phyloP scores from a whole-genome alignment of 2,797 vertebrate genomes.

The Poeciliopsis presidionis region DNA sequence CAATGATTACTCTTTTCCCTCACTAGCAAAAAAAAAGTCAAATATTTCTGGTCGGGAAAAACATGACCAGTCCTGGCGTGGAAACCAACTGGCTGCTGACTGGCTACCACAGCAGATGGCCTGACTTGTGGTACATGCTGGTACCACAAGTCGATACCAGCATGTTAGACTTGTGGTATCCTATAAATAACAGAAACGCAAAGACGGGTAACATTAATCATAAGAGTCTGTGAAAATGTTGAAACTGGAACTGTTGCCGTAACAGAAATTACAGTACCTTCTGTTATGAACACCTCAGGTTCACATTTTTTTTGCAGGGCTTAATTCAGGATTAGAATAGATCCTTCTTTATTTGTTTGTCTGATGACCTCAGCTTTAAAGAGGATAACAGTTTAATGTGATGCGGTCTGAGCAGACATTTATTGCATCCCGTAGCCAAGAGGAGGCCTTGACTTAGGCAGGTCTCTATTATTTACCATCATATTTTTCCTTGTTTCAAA shows the following conservation, averaged over 20 bases:
- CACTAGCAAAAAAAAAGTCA: not conserved
- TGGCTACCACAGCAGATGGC: not conserved
- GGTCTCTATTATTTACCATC: not conserved
- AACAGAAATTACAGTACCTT: not conserved
- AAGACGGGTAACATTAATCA: not conserved
- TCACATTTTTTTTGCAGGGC: not conserved
- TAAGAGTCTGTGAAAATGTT: not conserved
- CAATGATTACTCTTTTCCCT: not conserved
- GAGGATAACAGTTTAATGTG: not conserved
- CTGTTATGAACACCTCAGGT: not conserved
- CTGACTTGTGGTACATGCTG: too few species aligned
- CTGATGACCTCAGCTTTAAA: not conserved
- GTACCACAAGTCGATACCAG: not conserved
- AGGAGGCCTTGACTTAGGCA: not conserved
- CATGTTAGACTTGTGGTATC: not conserved
- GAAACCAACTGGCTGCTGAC: not conserved
- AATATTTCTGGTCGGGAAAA: not conserved
- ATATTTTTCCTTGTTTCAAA: not conserved
- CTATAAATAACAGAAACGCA: not conserved
- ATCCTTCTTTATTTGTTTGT: not conserved
- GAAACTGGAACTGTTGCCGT: not conserved
- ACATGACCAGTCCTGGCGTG: not conserved
- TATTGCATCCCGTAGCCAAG: not conserved
- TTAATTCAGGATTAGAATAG: not conserved
- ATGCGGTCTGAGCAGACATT: not conserved